Evolutionary conservation across 2,888 invertebrate species (phyloP).

Genomic region (Agonopterix subpropinquella): DNA sequence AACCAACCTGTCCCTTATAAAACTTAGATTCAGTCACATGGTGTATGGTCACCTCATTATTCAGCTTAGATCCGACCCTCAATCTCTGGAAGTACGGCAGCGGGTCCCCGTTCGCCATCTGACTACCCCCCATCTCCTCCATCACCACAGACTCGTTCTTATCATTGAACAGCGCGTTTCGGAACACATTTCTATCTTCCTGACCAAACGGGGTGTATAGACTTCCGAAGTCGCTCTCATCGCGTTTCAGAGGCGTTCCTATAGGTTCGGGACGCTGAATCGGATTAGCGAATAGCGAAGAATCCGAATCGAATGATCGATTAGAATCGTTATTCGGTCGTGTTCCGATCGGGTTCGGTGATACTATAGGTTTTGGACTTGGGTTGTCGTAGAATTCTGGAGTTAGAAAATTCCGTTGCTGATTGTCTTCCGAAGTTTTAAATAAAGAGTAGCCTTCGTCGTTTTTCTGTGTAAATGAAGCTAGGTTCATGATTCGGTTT

Average conservation of each 20-base stretch:
- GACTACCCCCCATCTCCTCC: constrained; percentile 25
- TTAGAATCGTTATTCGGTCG: constrained; percentile 34
- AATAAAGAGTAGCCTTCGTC: constrained; percentile 67
- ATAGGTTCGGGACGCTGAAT: constrained; percentile 52
- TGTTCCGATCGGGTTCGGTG: constrained; percentile 64
- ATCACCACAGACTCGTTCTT: constrained; percentile 27
- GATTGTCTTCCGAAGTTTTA: constrained; percentile 45
- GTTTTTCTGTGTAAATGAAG: constrained; percentile 64
- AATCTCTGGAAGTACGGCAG: constrained; percentile 63
- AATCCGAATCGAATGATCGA: constrained; percentile 35
- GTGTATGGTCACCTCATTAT: constrained; percentile 64
- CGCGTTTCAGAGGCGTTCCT: constrained; percentile 37
- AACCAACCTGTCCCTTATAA: constrained; percentile 56
- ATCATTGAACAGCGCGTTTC: constrained; percentile 58
- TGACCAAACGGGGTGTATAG: constrained; percentile 63
- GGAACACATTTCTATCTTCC: constrained; percentile 55
- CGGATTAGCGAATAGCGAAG: constrained; percentile 50
- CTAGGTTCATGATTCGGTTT: constrained; percentile 54
- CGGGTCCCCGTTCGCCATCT: constrained; percentile 48
- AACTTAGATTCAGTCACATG: constrained; percentile 66
- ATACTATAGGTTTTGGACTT: constrained; percentile 46
- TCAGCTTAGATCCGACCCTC: constrained; percentile 57
- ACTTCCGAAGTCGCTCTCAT: constrained; percentile 24
- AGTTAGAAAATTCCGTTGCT: constrained; percentile 42
- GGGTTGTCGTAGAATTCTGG: constrained; percentile 45